Evolutionary conservation across 2,888 invertebrate species (phyloP), one percentile per base, ranked within the genome.

Genomic region (Eupithecia exiguata): DNA sequence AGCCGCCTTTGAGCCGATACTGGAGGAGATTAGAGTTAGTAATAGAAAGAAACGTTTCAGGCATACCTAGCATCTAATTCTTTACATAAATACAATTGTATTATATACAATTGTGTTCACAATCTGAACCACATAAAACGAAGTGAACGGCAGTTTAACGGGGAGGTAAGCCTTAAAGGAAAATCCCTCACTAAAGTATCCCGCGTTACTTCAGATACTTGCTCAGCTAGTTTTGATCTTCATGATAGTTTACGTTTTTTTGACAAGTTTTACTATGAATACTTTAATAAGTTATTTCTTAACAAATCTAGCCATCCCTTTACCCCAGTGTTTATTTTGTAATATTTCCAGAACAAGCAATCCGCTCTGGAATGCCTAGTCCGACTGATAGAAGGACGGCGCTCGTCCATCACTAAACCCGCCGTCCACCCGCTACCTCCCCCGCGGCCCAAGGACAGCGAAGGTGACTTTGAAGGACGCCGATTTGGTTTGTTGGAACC

Each of bases 1-100:
- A 0, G 77, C 84, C 1, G 88, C 87, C 16, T 93, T 92, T 73
- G 90, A 92, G 5, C 84, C 93, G 0, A 80, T 94, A 25, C 83
- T 94, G 40, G 91, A 90, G 3, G 94, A 94, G 83, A 87, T 93
- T 58, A 87, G 85, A 87, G 94, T 91, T 40, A 61, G 77, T 66
- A 43, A 38, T 38, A 65, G 7, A 18, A 36, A 65, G 7, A 18
- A 36, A n/a, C n/a, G 12, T 36, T 21, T 10, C n/a, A 49, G n/a
- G n/a, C n/a, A 53, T 53, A n/a, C 3, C n/a, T n/a, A n/a, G n/a
- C n/a, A n/a, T n/a, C n/a, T n/a, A 18, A 18, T n/a, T 18, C 7
- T 46, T 5, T 49, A 49, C 49, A 3, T 3, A 30, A 30, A 30
- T 30, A 30, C 30, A 30, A n/a, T n/a, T n/a, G n/a, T n/a, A n/a